Conservation (phyloP, 2,113 vertebrate species). For the Strix uralensis region DNA sequence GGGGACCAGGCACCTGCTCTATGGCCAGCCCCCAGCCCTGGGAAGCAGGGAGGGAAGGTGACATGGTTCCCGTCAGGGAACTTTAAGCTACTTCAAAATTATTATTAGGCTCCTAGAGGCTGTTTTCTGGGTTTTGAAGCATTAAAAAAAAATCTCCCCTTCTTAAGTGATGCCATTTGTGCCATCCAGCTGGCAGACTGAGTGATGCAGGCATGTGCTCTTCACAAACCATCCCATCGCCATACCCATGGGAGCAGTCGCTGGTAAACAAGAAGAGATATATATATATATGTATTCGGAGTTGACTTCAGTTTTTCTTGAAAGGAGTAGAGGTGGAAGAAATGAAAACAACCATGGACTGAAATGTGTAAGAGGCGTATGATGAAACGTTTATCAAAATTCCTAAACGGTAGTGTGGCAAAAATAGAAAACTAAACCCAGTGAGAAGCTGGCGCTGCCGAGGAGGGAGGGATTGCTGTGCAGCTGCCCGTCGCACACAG, state of each 20-base stretch:
- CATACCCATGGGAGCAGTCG: background rate
- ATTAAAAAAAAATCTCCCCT: background rate
- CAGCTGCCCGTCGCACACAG: background rate
- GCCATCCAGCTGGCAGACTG: background rate
- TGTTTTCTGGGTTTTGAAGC: background rate
- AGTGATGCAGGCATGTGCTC: background rate
- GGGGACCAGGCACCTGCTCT: background rate
- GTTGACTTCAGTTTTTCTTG: background rate
- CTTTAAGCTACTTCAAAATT: background rate
- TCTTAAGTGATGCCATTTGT: background rate
- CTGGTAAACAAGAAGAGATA: background rate
- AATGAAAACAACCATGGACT: background rate
- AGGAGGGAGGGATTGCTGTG: background rate
- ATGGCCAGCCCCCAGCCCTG: background rate
- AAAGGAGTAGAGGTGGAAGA: background rate
- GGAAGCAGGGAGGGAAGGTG: background rate
- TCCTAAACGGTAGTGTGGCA: background rate
- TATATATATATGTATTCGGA: background rate
- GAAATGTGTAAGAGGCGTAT: background rate
- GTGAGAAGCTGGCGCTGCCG: background rate
- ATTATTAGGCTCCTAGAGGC: background rate
- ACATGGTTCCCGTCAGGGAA: rapidly evolving
- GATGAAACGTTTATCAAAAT: background rate
- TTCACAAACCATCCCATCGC: background rate
- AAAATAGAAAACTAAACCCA: background rate